A percentile compares a stretch with the other conserved stretches of the same genome.
These are phyloP conservation scores for Camponotus vicinus DNA, from an alignment of 1,140 invertebrate species.

Conservation along the genomic window DNA sequence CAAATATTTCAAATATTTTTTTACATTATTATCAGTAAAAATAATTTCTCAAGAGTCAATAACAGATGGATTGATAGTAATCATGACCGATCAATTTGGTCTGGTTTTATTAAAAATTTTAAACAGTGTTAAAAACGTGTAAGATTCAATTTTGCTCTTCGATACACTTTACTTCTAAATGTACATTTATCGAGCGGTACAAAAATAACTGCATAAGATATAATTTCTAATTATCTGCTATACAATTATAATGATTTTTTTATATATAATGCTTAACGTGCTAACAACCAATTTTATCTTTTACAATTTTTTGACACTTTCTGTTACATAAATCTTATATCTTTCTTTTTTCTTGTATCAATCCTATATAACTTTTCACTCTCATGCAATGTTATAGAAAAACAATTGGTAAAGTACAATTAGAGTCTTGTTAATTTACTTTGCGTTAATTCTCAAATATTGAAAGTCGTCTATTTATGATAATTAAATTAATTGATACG, in stretches of 20 bases:
- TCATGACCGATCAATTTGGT: neutral
- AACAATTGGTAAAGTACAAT: neutral
- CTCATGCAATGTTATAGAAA: neutral
- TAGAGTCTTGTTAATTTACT: neutral
- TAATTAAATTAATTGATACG: constrained; percentile 6
- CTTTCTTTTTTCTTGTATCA: too few species aligned
- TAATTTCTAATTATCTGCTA: too few species aligned
- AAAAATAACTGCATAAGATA: neutral
- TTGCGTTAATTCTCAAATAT: neutral
- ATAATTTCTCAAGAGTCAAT: neutral
- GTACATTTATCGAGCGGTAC: neutral
- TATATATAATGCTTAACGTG: too few species aligned
- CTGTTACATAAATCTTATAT: too few species aligned
- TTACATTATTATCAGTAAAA: neutral
- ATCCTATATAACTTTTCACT: too few species aligned
- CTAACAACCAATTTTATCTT: too few species aligned
- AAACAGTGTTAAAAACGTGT: neutral
- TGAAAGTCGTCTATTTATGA: neutral
- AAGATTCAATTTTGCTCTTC: neutral
- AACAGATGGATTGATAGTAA: neutral
- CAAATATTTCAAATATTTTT: neutral
- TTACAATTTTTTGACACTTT: too few species aligned
- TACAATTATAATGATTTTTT: too few species aligned
- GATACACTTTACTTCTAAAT: neutral
- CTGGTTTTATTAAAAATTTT: constrained; percentile 24